Evolutionary conservation across 1,140 invertebrate species (phyloP), one percentile per base, ranked within the genome.

Genomic region (Leucophenga varia): DNA sequence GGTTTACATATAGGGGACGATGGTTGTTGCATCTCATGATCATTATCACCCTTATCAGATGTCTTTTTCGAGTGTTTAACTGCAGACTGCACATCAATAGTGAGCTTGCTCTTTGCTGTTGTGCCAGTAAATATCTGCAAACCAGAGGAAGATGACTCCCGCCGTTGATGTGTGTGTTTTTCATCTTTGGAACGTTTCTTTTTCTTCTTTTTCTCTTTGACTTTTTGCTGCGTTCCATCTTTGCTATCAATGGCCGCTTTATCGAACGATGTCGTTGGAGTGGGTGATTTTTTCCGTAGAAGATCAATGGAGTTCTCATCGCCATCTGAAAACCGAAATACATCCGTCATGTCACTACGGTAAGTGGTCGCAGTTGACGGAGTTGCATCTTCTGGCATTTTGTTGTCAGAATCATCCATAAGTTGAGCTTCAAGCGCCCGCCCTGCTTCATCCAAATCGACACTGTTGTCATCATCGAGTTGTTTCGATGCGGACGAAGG

Each of bases 141-240:
- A 75, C 73, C 44, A 81, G 79, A 55, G 83, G 82, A 47, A 79
- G 79, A 65, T 81, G 79, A 50, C 49, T 87, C 81, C 50, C 87
- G 82, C 59, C 86, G 83, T n/a, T 84, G 78, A 54, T 78, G 81
- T 59, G 82, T 78, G 42, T 84, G 83, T 56, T 83, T 81, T 46
- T 90, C 88, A 58, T 91, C 89, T 61, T 87, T 89, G 16, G 83
- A 88, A 57, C 85, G 88, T 61, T 90, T 91, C 39, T 89, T 83
- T 59, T 90, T 91, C 73, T 91, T 90, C 64, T 87, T 89, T 65
- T 87, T 89, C 52, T 89, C 87, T 57, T 85, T 86, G 14, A 79
- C 76, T 49, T 88, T 86, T 36, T 67, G 63, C 25, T 20, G 50
- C 3, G 21, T n/a, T 30, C 12, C 18, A 31, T 57, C 57, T 30